Evolutionary conservation across 2,888 invertebrate species (phyloP).

Genomic region (Cheilosia grossa): DNA sequence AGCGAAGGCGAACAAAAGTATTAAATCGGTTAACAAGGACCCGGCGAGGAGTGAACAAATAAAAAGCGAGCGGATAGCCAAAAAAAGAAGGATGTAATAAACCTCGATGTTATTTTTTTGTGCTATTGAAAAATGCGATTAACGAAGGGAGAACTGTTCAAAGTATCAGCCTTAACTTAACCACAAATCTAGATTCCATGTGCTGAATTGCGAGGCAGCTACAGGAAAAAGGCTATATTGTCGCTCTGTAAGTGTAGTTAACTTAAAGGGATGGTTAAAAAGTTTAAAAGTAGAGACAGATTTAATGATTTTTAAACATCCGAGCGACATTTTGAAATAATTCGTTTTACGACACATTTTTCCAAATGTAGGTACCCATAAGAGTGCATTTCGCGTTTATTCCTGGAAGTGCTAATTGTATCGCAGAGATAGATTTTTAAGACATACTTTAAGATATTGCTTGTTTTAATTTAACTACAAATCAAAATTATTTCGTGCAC

Average conservation of each 20-base stretch:
- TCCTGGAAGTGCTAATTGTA: too few relatives aligned
- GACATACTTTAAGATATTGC: too few relatives aligned
- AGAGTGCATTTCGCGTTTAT: too few relatives aligned
- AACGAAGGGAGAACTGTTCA: neutral
- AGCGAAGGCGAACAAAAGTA: neutral
- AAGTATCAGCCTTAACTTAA: neutral
- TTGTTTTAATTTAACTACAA: too few relatives aligned
- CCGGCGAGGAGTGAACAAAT: constrained; percentile 12
- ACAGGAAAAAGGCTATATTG: constrained; percentile 5
- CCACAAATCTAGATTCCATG: neutral
- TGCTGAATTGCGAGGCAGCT: constrained; percentile 4
- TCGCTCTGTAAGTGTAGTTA: constrained; percentile 4
- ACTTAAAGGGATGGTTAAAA: neutral
- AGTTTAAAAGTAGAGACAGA: too few relatives aligned
- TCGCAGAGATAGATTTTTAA: too few relatives aligned
- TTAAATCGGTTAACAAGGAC: constrained; percentile 12
- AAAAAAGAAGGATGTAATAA: neutral
- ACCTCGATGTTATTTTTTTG: neutral
- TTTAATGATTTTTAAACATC: too few relatives aligned
- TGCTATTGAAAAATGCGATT: constrained; percentile 1
- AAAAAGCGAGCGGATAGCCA: neutral
- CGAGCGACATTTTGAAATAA: too few relatives aligned
- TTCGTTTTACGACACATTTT: too few relatives aligned
- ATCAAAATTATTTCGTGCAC: too few relatives aligned
- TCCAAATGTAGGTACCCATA: too few relatives aligned